Evolutionary conservation across 2,113 vertebrate species (phyloP).

Genomic region (Tamias sibiricus): DNA sequence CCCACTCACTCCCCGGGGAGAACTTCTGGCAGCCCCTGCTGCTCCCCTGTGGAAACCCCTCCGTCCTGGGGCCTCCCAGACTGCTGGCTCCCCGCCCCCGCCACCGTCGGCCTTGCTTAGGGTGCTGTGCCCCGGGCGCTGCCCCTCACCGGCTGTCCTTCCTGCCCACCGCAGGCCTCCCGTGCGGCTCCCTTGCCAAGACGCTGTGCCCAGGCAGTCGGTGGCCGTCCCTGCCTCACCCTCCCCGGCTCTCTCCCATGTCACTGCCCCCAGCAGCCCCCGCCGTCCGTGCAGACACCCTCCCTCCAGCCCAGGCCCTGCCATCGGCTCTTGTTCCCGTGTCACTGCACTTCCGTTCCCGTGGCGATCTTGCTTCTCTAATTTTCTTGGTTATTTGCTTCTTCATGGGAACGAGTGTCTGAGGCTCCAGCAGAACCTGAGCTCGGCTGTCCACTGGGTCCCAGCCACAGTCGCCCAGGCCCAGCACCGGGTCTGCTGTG

Average conservation of each 20-base stretch:
- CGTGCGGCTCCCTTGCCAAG: background rate
- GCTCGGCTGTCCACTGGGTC: background rate
- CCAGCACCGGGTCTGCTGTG: too few species aligned
- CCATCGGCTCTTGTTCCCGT: background rate
- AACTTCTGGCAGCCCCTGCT: background rate
- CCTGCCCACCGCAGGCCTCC: background rate
- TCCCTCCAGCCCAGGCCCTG: too few species aligned
- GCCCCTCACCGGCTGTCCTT: too few species aligned
- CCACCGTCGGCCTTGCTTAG: too few species aligned
- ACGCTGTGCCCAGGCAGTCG: background rate
- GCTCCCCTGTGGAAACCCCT: background rate
- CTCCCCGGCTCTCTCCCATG: background rate
- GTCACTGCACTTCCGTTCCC: background rate
- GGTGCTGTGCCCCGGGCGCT: too few species aligned
- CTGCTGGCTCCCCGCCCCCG: too few species aligned
- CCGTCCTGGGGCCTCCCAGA: background rate
- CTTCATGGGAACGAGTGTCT: too few species aligned
- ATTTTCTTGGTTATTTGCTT: background rate
- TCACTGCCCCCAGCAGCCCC: accelerated
- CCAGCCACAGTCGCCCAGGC: background rate
- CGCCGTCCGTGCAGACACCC: too few species aligned
- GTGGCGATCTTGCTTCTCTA: background rate
- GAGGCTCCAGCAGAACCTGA: background rate
- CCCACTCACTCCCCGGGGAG: background rate
- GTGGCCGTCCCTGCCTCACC: background rate